Percentiles rank a stretch among this genome's conserved stretches.
phyloP scores from a whole-genome alignment of 2,888 invertebrate species.

The Syrphus vitripennis region DNA sequence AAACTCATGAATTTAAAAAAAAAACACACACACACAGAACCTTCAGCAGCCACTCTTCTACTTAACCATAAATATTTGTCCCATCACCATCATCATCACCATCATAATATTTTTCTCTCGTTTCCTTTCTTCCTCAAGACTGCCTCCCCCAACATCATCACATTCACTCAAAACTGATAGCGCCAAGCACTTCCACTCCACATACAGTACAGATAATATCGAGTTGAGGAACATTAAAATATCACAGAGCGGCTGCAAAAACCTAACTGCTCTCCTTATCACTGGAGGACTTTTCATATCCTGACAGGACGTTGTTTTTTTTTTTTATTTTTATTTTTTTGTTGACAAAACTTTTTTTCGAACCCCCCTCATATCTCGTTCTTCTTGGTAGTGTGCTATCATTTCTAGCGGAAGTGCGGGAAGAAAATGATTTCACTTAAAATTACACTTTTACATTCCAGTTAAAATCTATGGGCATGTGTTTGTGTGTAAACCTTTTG shows the following conservation, averaged over 20 bases:
- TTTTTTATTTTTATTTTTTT: background rate
- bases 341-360: constrained; percentile 2
- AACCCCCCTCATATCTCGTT: background rate
- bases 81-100: constrained; percentile 65
- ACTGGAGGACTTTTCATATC: constrained; percentile 58
- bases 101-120: constrained; percentile 55
- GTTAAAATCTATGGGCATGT: constrained; percentile 1
- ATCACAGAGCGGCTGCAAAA: constrained; percentile 12
- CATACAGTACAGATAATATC: constrained; percentile 8
- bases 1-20: background rate
- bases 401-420: constrained; percentile 30
- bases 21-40: background rate
- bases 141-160: background rate
- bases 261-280: constrained; percentile 56
- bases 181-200: constrained; percentile 9
- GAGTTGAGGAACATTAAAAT: constrained; percentile 39
- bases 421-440: constrained; percentile 48
- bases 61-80: constrained; percentile 65
- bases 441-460: constrained; percentile 48
- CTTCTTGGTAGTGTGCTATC: constrained; percentile 1
- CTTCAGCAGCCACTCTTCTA: constrained; percentile 41
- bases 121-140: constrained; percentile 39
- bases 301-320: constrained; percentile 45
- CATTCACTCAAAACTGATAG: constrained; percentile 29
- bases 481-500: background rate